Base-by-base conservation (phyloP, 1,140 invertebrate genomes). In the Lordiphosa mommai region DNA sequence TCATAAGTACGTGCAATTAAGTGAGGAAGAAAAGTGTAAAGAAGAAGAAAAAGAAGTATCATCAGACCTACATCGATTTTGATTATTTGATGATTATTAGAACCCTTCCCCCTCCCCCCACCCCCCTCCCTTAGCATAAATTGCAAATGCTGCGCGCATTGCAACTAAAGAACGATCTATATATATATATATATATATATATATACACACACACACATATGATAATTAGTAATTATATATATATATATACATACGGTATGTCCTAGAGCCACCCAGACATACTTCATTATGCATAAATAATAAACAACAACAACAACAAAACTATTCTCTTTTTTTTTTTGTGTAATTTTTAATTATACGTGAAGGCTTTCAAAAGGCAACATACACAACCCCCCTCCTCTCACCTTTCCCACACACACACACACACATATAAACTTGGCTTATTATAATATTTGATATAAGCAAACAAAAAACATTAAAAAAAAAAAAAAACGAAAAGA, bases 361-460 rank as follows among this genome's bases (percentile, higher is more conserved):
- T 60, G 58, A 53, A 14, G 65, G 65, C 65, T 68, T 68, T 68
- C 6, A 67, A 68, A 68, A 68, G 65, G 65, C 65, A 65, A 41
- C 29, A 32, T 7, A 17, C n/a, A 17, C 7, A 14, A 27, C 16
- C 34, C 10, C 30, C 10, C 16, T 27, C 44, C 8, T 37, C 10
- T 9, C 12, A 23, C 30, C 38, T 2, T 27, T 5, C 34, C 37
- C 27, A 52, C 53, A 50, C 33, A 50, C 16, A 50, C 13, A 47
- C 40, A 67, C 63, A 57, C 61, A 77, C 53, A 60, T 50, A 61
- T 60, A 79, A 61, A 69, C 56, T 79, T 80, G 70, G 66, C 70
- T 82, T 82, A 80, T 74, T 82, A 74, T 48, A 80, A 59, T 74
- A 71, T 69, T 27, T 61, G 71, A 82, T 82, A 49, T 74, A 80